Evolutionary conservation across 2,113 vertebrate genomes (phyloP), one percentile per base, ranked within the genome.

Genomic region (Circaetus gallicus): DNA sequence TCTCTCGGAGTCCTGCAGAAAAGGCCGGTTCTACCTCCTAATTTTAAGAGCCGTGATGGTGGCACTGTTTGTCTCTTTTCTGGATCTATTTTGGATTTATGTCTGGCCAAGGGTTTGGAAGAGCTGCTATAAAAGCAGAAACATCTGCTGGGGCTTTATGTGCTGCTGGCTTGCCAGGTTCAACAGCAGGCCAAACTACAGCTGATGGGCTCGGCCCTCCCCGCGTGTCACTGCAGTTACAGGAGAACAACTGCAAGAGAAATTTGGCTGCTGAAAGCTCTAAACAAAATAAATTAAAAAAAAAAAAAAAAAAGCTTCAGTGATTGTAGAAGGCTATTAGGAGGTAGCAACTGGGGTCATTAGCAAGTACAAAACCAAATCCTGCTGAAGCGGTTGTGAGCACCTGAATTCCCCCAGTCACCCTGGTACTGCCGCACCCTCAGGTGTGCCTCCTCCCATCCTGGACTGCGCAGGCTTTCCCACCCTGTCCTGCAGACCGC

Each of bases 21-120:
- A 86, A 86, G 76, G 45, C 58, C 91, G 62, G 72, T 82, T 95
- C 94, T 88, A 94, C 92, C 89, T 82, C 66, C 93, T 93, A 58
- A 95, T 80, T 97, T 95, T 95, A 86, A 94, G 80, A 95, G 42
- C 73, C n/a, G 6, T 81, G 80, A 66, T 92, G 74, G 93, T 97
- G 94, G 78, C 91, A 96, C 62, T 29, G 21, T 74, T 94, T 95
- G 80, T 95, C 90, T 38, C 10, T 88, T 53, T 63, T 92, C 80
- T 76, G 78, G 91, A 84, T 76, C 77, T 56, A n/a, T 86, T 95
- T 94, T 89, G 91, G 89, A 95, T 85, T 83, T 74, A 66, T 47
- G 89, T 94, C 92, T 26, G 16, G 83, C 76, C n/a, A 56, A 94
- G 94, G 82, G 34, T 86, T 97, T 95, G 74, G 78, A 79, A 92